These are phyloP conservation scores for Otus sunia DNA, from an alignment of 2,113 vertebrate genomes.

Conservation along the genomic window DNA sequence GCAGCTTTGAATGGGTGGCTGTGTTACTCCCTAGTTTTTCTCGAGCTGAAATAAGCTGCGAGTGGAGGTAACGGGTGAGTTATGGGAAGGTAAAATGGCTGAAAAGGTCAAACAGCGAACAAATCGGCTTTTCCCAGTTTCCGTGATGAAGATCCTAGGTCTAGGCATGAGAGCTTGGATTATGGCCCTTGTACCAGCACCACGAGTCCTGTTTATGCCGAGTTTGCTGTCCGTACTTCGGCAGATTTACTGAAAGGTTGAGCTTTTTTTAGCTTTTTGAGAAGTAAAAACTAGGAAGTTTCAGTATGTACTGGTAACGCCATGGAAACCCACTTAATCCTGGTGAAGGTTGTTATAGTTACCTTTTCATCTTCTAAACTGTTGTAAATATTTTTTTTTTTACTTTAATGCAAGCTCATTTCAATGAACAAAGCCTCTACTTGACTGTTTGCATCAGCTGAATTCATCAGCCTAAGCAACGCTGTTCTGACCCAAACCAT, in stretches of 20 bases:
- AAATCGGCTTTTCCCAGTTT: fast-evolving
- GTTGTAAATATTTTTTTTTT: background rate
- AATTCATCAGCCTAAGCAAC: background rate
- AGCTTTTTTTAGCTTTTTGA: background rate
- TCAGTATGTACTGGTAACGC: fast-evolving
- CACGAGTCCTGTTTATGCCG: fast-evolving
- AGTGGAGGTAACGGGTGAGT: fast-evolving
- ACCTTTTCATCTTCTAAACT: background rate
- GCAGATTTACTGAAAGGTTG: background rate
- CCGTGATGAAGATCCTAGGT: fast-evolving
- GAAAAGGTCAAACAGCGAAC: fast-evolving
- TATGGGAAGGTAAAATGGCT: fast-evolving
- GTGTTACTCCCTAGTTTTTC: background rate
- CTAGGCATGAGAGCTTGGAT: fast-evolving
- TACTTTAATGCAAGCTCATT: fast-evolving
- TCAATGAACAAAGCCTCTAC: background rate
- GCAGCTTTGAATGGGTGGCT: fast-evolving
- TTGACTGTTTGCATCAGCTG: background rate
- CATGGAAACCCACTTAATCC: background rate
- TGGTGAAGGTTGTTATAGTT: too few relatives aligned
- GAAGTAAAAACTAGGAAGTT: background rate
- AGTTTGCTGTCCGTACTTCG: background rate
- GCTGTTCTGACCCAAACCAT: background rate
- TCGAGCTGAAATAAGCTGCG: fast-evolving
- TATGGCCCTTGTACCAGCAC: fast-evolving